phyloP scores from a whole-genome alignment of 2,797 vertebrate genomes.

The Rhodeus uyekii region DNA sequence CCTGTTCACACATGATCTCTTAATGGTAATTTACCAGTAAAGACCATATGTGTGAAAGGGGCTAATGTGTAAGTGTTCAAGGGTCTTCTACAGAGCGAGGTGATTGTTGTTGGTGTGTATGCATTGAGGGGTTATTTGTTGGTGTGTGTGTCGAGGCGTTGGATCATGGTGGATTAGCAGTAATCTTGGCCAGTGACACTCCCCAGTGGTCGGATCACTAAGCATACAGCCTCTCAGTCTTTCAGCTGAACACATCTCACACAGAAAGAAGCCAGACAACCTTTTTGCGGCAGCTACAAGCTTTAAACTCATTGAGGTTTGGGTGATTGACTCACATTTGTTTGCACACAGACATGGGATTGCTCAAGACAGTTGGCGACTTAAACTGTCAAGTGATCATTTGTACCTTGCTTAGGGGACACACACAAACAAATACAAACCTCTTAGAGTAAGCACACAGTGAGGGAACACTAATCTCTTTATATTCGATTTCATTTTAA shows the following conservation, averaged over 20 bases:
- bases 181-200: slow-evolving; percentile 55
- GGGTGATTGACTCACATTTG: slow-evolving; percentile 28
- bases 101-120: slow-evolving; percentile 34
- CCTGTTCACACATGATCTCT: background rate
- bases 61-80: background rate
- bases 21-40: background rate
- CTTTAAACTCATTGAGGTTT: slow-evolving; percentile 32
- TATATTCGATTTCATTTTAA: slow-evolving; percentile 54
- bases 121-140: slow-evolving; percentile 38
- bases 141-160: slow-evolving; percentile 41
- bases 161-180: slow-evolving; percentile 57
- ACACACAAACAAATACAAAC: slow-evolving; percentile 39
- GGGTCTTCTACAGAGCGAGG: slow-evolving; percentile 4
- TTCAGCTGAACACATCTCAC: slow-evolving; percentile 23
- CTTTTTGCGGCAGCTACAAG: slow-evolving; percentile 26
- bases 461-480: slow-evolving; percentile 54
- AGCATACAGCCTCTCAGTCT: slow-evolving; percentile 42
- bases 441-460: slow-evolving; percentile 45
- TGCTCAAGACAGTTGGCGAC: slow-evolving; percentile 27
- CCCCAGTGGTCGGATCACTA: slow-evolving; percentile 42
- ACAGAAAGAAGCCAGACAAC: slow-evolving; percentile 36
- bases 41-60: background rate
- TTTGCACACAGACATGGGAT: background rate
- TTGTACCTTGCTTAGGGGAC: slow-evolving; percentile 39
- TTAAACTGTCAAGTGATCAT: slow-evolving; percentile 45